phyloP scores from a whole-genome alignment of 2,888 invertebrate species.

The Synergus gifuensis region DNA sequence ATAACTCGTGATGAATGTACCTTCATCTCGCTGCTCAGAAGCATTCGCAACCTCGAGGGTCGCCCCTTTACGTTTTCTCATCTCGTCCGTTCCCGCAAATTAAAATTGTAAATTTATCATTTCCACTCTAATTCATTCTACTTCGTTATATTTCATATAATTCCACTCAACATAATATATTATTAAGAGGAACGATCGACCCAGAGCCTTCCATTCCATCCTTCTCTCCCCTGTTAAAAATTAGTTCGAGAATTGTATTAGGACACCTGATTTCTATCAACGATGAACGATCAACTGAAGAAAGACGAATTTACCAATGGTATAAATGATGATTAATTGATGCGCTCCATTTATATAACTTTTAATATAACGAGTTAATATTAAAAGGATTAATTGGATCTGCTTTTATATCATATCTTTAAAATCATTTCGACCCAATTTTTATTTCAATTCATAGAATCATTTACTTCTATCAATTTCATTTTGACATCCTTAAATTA shows the following conservation, averaged over 20 bases:
- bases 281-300: not conserved
- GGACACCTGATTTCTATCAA: not conserved
- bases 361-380: not conserved
- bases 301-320: not conserved
- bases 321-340: not conserved
- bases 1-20: slow-evolving; percentile 77
- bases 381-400: too few species aligned
- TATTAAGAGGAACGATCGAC: slow-evolving; percentile 11
- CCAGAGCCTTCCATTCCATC: not conserved
- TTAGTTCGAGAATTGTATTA: not conserved
- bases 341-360: not conserved
- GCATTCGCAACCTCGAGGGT: slow-evolving; percentile 28
- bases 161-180: slow-evolving; percentile 28
- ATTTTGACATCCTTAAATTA: too few species aligned
- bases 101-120: slow-evolving; percentile 66
- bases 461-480: too few species aligned
- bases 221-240: not conserved
- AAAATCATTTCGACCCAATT: too few species aligned
- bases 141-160: slow-evolving; percentile 38
- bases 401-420: too few species aligned
- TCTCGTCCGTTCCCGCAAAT: slow-evolving; percentile 60
- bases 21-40: slow-evolving; percentile 55
- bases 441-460: too few species aligned
- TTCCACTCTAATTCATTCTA: slow-evolving; percentile 41
- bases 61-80: slow-evolving; percentile 43